Base-by-base conservation (phyloP, 2,888 invertebrate species). In the Aphodius granarius region DNA sequence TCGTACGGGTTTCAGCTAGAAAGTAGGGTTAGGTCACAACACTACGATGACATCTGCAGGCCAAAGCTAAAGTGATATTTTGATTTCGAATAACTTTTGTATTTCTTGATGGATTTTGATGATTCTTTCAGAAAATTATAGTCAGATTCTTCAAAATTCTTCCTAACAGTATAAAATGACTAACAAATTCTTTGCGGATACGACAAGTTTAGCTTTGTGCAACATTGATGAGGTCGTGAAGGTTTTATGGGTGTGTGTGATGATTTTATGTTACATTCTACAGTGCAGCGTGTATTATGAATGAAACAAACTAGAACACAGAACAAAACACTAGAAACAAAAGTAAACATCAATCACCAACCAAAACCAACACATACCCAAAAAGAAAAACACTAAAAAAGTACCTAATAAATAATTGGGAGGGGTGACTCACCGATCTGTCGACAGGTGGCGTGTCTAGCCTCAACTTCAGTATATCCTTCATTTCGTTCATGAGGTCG, bases 401-500 rank as follows among this genome's bases (percentile, higher is more conserved):
- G n/a, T n/a, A n/a, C n/a, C n/a, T n/a, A n/a, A n/a, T n/a, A n/a
- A n/a, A n/a, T n/a, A 9, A 6, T 71, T 13, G 22, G 3, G n/a
- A 64, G 23, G 71, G 72, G 20, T 15, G 73, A 90, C 91, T 90
- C 88, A 92, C 92, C 84, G 90, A 91, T 88, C 91, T 87, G 84
- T 92, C 92, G 74, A 92, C 91, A 70, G 90, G 89, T 73, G 92
- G 92, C 64, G 89, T 89, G 22, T 86, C 86, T 17, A 88, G 83
- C 19, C 85, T 85, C 64, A 87, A 82, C 77, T 89, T 90, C 78
- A 91, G 86, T 66, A 91, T 88, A 83, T 91, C 90, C 80, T 90
- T 89, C 82, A 92, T 88, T 86, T 94, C 94, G 79, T 91, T 91
- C 89, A 93, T 90, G 74, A 93, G 87, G 85, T 92, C 91, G 20